phyloP scores from a whole-genome alignment of 2,888 invertebrate species.

The Drosophila barbarae region DNA sequence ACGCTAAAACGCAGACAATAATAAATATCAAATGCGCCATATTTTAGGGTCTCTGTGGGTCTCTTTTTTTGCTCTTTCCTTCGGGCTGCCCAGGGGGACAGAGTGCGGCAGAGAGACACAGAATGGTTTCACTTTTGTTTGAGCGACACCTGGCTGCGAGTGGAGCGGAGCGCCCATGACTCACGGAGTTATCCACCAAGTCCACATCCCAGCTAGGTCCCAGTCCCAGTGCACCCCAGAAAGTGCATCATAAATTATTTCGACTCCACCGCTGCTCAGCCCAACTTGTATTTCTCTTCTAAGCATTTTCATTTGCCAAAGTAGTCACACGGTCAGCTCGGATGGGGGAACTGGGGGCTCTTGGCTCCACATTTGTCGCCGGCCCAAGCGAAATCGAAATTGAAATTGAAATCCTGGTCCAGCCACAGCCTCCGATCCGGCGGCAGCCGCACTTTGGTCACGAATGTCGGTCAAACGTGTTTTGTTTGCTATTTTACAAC shows the following conservation, averaged over 20 bases:
- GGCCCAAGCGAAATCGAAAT: slow-evolving; percentile 65
- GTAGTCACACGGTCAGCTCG: slow-evolving; percentile 70
- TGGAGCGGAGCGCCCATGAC: slow-evolving; percentile 44
- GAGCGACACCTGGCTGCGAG: slow-evolving; percentile 63
- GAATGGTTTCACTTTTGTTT: slow-evolving; percentile 64
- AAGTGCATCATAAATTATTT: slow-evolving; percentile 74
- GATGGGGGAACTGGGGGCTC: slow-evolving; percentile 5
- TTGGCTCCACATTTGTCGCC: slow-evolving; percentile 64
- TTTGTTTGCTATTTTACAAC: slow-evolving; percentile 73
- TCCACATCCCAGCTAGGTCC: slow-evolving; percentile 7
- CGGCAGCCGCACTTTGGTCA: slow-evolving; percentile 62
- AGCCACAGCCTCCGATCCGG: slow-evolving; percentile 22
- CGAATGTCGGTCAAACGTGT: slow-evolving; percentile 74
- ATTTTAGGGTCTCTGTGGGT: slow-evolving; percentile 59
- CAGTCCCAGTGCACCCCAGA: slow-evolving; percentile 40
- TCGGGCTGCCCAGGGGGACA: slow-evolving; percentile 4
- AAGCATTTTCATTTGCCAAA: slow-evolving; percentile 72
- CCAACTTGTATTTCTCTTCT: slow-evolving; percentile 40
- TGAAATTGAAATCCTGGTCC: slow-evolving; percentile 68
- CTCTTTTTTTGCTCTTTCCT: neutral
- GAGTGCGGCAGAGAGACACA: slow-evolving; percentile 17
- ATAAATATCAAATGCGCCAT: slow-evolving; percentile 70
- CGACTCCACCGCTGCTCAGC: slow-evolving; percentile 48
- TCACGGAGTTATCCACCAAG: slow-evolving; percentile 52
- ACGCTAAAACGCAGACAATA: slow-evolving; percentile 64